Evolutionary conservation across 2,797 vertebrate genomes (phyloP).

Genomic region (Bradypodion pumilum): DNA sequence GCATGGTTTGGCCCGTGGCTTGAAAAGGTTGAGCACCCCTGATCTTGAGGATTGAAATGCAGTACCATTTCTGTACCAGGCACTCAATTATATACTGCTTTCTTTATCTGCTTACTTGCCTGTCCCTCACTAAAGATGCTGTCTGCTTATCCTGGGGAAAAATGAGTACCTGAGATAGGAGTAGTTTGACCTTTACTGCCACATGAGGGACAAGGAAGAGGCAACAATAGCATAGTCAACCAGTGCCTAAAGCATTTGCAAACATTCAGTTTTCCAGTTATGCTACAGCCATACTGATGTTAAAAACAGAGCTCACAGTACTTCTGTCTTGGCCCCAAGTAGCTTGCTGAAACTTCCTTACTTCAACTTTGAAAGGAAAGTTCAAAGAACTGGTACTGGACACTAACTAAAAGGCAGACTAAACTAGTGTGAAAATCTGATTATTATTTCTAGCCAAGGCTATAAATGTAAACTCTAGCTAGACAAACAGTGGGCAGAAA

Average conservation of each 20-base stretch:
- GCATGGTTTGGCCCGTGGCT: not conserved
- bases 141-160: not conserved
- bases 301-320: not conserved
- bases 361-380: not conserved
- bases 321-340: not conserved
- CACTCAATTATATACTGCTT: not conserved
- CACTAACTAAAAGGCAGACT: not conserved
- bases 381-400: not conserved
- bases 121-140: not conserved
- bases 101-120: not conserved
- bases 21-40: too few species aligned
- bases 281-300: not conserved
- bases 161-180: not conserved
- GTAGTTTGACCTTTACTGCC: not conserved
- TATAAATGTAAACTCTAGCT: not conserved
- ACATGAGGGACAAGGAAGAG: not conserved
- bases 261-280: not conserved
- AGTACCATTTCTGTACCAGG: not conserved
- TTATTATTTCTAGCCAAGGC: not conserved
- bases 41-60: too few species aligned
- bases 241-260: not conserved
- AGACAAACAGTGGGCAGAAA: not conserved
- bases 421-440: slow-evolving; percentile 5
- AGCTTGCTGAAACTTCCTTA: not conserved
- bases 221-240: not conserved